These are phyloP conservation scores for Acrocyrtus sp. DNA, from an alignment of 2,888 invertebrate species.

Conservation along the genomic window DNA sequence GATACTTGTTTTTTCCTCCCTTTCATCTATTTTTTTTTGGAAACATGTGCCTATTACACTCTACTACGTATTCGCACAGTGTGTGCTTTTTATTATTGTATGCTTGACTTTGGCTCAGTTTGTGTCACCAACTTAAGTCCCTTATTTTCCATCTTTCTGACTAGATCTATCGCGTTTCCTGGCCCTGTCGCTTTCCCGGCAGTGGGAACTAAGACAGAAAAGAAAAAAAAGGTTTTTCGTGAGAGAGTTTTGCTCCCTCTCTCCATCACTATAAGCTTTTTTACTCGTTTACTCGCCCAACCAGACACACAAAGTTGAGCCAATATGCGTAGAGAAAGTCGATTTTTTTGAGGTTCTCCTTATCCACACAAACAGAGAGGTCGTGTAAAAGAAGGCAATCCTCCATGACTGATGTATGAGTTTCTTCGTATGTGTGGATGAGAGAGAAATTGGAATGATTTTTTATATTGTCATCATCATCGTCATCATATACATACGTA, in stretches of 20 bases:
- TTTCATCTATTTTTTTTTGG: background rate
- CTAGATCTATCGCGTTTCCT: conserved; percentile 57
- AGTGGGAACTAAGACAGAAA: conserved; percentile 6
- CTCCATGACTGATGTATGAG: no score
- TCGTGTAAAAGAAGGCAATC: no score
- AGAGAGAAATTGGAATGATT: no score
- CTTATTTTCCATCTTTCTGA: conserved; percentile 57
- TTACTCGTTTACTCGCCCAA: conserved; percentile 17
- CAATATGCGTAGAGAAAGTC: conserved; percentile 36
- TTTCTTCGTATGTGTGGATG: no score
- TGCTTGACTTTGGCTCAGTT: conserved; percentile 31
- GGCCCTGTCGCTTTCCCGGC: conserved; percentile 38
- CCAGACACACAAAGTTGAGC: conserved; percentile 12
- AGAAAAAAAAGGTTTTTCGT: background rate
- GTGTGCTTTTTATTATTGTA: background rate
- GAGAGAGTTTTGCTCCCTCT: background rate
- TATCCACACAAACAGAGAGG: conserved; percentile 12
- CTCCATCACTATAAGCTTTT: background rate
- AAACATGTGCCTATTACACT: background rate
- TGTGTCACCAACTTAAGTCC: conserved; percentile 47
- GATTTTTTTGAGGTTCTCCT: conserved; percentile 22
- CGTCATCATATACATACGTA: no score
- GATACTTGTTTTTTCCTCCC: conserved; percentile 8
- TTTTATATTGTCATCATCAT: no score
- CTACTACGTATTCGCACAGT: background rate